Evolutionary conservation across 2,797 vertebrate genomes (phyloP), one percentile per base, ranked within the genome.

Genomic region (Sebastes diploproa): DNA sequence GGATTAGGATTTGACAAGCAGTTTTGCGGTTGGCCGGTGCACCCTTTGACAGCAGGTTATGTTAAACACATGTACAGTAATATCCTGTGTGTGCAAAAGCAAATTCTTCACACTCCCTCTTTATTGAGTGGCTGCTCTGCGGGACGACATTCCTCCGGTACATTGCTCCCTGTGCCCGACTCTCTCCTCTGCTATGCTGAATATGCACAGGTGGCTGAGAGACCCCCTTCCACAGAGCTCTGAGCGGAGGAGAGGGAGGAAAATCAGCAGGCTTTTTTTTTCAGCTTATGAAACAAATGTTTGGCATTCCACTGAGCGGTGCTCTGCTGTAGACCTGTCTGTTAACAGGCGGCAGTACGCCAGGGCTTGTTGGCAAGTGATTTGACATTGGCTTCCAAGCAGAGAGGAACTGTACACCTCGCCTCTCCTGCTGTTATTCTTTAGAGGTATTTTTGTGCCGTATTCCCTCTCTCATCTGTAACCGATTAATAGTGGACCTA

Each of bases 221-320:
- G 88, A 90, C 88, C 87, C 89, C 88, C 84, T 84, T 90, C 69
- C 54, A 69, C 84, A 82, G 84, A 82, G 67, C 80, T 81, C 82
- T 69, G 86, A 86, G 86, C 30, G 64, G 81, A 88, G 77, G 80
- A 86, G 89, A 87, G 65, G 80, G 82, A 87, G 83, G 84, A 84
- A 90, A 93, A 91, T 91, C 89, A 88, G 87, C 76, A 76, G 75
- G 76, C 73, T 72, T 83, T 87, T 88, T 88, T 38, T 64, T 65
- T 83, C 88, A 92, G 83, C 88, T 90, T 93, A 92, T 93, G 90
- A 95, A 92, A 92, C 84, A 90, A 93, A 94, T 95, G 90, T 92
- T 93, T 95, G 85, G 89, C 88, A 95, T 96, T 96, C 95, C 94
- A 81, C 60, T 50, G 83, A 82, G 84, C 78, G 55, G 82, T 70